Conservation (phyloP, 2,113 vertebrate species). For the Ammodytes dubius region DNA sequence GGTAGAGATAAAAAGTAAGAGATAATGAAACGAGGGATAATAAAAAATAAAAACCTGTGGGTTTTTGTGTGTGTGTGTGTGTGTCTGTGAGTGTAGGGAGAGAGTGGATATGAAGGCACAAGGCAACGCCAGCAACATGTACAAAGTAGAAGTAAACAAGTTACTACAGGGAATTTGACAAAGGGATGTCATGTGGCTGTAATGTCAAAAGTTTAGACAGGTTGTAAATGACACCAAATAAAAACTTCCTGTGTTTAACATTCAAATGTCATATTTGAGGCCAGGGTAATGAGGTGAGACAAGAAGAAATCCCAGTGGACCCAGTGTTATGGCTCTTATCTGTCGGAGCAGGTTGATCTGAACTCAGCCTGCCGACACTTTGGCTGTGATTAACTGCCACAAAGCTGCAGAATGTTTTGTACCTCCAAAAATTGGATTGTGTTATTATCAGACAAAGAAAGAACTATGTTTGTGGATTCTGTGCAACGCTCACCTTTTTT, state of each 20-base stretch:
- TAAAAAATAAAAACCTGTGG: slow-evolving; percentile 44
- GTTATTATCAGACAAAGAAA: slow-evolving; percentile 65
- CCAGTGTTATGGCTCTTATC: slow-evolving; percentile 65
- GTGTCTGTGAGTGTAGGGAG: background rate
- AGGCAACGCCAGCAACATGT: slow-evolving; percentile 19
- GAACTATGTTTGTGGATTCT: slow-evolving; percentile 53
- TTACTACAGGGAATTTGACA: slow-evolving; percentile 13
- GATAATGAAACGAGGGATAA: slow-evolving; percentile 51
- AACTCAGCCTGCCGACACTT: slow-evolving; percentile 50
- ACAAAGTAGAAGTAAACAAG: slow-evolving; percentile 29
- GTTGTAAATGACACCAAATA: background rate
- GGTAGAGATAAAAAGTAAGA: slow-evolving; percentile 50
- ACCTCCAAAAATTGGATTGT: slow-evolving; percentile 68
- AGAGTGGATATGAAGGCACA: slow-evolving; percentile 11
- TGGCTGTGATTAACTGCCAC: slow-evolving; percentile 71
- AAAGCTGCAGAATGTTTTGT: slow-evolving; percentile 50
- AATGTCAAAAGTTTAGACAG: slow-evolving; percentile 22
- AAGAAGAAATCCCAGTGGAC: slow-evolving; percentile 40
- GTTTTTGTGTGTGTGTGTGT: slow-evolving; percentile 11
- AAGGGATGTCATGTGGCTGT: slow-evolving; percentile 8
- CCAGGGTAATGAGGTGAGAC: slow-evolving; percentile 34
- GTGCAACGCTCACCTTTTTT: slow-evolving; percentile 48
- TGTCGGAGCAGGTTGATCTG: slow-evolving; percentile 65
- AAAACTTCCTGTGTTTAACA: background rate
- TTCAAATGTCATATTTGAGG: slow-evolving; percentile 13